Conservation (phyloP, 2,888 invertebrate genomes). For the Sinodicranocentrus sp. region DNA sequence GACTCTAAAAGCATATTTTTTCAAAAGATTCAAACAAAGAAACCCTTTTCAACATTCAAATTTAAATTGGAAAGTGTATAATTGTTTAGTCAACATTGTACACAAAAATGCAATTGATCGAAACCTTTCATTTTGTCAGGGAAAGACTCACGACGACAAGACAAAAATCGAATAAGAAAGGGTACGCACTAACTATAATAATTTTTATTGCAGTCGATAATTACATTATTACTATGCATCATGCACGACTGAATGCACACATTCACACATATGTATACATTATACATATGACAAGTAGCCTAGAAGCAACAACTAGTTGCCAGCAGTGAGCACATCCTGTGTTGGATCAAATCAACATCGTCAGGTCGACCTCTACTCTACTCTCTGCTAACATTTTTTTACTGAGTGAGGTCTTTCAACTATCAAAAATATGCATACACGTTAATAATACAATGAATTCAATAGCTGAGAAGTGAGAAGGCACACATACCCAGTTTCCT, state of each 20-base stretch:
- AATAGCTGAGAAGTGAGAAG: constrained; percentile 3
- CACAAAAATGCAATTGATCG: constrained; percentile 5
- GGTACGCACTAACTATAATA: constrained; percentile 22
- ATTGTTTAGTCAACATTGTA: neutral
- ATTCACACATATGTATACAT: constrained; percentile 19
- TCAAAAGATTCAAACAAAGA: neutral
- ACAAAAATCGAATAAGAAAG: constrained; percentile 25
- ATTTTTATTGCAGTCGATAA: constrained; percentile 33
- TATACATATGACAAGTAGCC: constrained; percentile 37
- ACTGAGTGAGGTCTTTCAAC: constrained; percentile 31
- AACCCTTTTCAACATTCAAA: neutral
- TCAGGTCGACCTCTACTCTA: constrained; percentile 40
- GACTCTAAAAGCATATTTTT: too few species aligned
- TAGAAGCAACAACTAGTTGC: neutral
- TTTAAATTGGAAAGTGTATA: neutral
- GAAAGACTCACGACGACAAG: constrained; percentile 7
- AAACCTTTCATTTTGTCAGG: constrained; percentile 8
- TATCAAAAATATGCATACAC: constrained; percentile 26
- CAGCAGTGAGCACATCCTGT: neutral
- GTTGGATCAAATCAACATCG: constrained; percentile 14
- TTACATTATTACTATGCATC: constrained; percentile 41
- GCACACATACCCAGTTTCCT: constrained; percentile 64
- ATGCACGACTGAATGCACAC: constrained; percentile 34
- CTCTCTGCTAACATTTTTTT: constrained; percentile 6
- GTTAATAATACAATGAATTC: constrained; percentile 1